These are phyloP conservation scores for Drosophila mojavensis DNA, from an alignment of 1,140 invertebrate genomes.

Conservation along the genomic window DNA sequence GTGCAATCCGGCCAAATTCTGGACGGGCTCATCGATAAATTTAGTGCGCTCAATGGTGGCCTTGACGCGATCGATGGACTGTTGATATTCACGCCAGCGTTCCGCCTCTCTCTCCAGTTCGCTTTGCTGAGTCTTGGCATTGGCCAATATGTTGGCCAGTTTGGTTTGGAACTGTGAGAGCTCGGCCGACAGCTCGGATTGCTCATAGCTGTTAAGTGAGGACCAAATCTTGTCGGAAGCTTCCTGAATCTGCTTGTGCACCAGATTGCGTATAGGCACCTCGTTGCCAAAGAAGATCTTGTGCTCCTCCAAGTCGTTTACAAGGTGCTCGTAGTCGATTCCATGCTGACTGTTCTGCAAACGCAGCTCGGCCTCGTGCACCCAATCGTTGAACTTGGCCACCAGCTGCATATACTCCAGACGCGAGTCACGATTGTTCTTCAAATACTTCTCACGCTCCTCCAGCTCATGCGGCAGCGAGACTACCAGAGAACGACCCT, in stretches of 20 bases:
- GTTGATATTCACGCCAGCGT: conserved; percentile 91
- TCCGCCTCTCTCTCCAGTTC: conserved; percentile 91
- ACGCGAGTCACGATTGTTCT: conserved; percentile 91
- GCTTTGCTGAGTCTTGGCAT: conserved; percentile 90
- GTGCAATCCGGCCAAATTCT: conserved; percentile 90
- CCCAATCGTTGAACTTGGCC: conserved; percentile 93
- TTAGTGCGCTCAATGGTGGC: conserved; percentile 89
- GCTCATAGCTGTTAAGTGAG: conserved; percentile 90
- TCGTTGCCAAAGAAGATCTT: conserved; percentile 93
- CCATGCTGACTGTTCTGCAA: conserved; percentile 92
- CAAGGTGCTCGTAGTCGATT: conserved; percentile 93
- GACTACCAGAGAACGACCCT: conserved; percentile 90
- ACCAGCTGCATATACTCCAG: conserved; percentile 89
- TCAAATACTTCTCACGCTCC: conserved; percentile 91
- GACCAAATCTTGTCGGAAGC: conserved; percentile 94
- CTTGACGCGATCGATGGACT: conserved; percentile 90
- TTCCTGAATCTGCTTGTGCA: conserved; percentile 92
- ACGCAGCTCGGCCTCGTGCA: conserved; percentile 91
- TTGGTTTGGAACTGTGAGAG: conserved; percentile 91
- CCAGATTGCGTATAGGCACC: conserved; percentile 90
- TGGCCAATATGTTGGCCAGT: conserved; percentile 92
- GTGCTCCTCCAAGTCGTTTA: conserved; percentile 93
- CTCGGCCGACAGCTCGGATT: conserved; percentile 91
- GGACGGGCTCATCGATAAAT: conserved; percentile 90
- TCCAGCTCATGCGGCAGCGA: conserved; percentile 92